A percentile compares a stretch with the other conserved stretches of the same genome.
phyloP scores from a whole-genome alignment of 2,888 invertebrate species.

The Steinernema carpocapsae region DNA sequence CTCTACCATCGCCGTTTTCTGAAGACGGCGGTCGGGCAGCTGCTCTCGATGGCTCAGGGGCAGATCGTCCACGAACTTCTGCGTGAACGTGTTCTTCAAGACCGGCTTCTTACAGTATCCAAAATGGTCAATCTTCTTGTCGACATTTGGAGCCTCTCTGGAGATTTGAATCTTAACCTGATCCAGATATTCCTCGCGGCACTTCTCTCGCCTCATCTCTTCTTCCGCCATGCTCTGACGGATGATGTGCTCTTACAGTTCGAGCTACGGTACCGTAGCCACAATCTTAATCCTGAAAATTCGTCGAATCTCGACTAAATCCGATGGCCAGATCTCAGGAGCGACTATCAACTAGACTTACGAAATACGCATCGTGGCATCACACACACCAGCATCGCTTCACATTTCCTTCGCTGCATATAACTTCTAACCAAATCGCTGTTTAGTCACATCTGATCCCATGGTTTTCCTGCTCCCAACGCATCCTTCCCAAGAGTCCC shows the following conservation, averaged over 20 bases:
- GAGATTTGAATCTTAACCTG: not conserved
- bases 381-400: too few relatives aligned
- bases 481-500: too few relatives aligned
- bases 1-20: constrained; percentile 68
- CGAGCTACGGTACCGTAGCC: too few relatives aligned
- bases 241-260: not conserved
- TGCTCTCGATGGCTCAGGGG: constrained; percentile 35
- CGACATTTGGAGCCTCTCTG: not conserved
- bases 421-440: too few relatives aligned
- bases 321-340: too few relatives aligned
- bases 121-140: not conserved
- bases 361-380: too few relatives aligned
- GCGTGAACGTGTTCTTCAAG: constrained; percentile 30
- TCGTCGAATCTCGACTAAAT: too few relatives aligned
- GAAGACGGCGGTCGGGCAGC: constrained; percentile 67
- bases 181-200: constrained; percentile 1
- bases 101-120: not conserved
- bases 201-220: not conserved
- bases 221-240: not conserved
- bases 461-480: too few relatives aligned
- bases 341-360: too few relatives aligned
- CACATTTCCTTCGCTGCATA: too few relatives aligned
- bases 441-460: too few relatives aligned
- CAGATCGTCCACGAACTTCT: constrained; percentile 48
- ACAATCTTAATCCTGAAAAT: too few relatives aligned